Evolutionary conservation across 1,140 invertebrate genomes (phyloP), one percentile per base, ranked within the genome.

Genomic region (Tenebrio molitor): DNA sequence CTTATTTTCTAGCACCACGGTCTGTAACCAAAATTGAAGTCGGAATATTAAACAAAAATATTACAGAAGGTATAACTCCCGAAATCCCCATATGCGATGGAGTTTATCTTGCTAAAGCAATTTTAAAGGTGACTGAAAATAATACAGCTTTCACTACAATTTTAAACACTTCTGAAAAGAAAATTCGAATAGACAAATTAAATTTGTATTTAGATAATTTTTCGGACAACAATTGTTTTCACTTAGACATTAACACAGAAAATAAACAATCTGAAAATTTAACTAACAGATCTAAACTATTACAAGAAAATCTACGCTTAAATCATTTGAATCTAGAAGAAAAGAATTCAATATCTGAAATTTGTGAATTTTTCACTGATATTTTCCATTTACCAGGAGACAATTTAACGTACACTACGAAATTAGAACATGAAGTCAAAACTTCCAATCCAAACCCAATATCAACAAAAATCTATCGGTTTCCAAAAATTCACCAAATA

Each of bases 401-500:
- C 34, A 15, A 41, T 50, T 58, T 77, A 41, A 77, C 64, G 2
- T 63, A 2, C 3, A 77, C 77, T 8, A 16, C 17, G 14, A 42
- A 75, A 3, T 6, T 77, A 23, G 53, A 74, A 66, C 79, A 82
- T 70, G 65, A 77, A 74, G 82, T 83, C 23, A 53, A 62, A 8
- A 74, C 74, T 39, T 77, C 71, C 12, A 19, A 66, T 25, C 17
- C 68, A 25, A 80, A 34, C 15, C 78, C 80, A 21, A 76, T 81
- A 16, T 34, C 46, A 33, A 44, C 78, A 4, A 81, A 81, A 78
- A 72, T 73, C 10, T 83, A 83, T 74, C 41, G 80, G 29, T 80
- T 77, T 36, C 81, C 82, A 1, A 66, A 82, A 75, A 63, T 81
- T 6, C 81, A 84, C 58, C 76, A 83, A 75, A 62, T 81, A 25